phyloP scores from a whole-genome alignment of 2,113 vertebrate genomes.

The Neolamprologus tretocephalus region DNA sequence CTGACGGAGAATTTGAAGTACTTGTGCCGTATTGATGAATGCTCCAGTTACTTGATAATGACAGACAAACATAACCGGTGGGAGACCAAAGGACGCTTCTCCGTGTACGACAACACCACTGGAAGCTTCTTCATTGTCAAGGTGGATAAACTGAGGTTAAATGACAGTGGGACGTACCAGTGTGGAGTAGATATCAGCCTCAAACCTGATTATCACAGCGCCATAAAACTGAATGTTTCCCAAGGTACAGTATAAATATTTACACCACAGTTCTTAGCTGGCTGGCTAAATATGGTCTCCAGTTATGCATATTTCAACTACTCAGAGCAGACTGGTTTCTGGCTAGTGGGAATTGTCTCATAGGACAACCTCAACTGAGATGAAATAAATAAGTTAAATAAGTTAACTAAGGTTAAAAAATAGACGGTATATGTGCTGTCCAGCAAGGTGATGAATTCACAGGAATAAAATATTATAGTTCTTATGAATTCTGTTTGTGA shows the following conservation, averaged over 20 bases:
- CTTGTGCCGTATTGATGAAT: background rate
- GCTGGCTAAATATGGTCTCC: background rate
- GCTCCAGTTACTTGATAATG: background rate
- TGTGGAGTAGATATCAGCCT: conserved; percentile 1
- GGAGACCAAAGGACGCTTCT: background rate
- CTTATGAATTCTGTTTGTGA: background rate
- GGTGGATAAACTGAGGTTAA: background rate
- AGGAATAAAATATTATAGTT: background rate
- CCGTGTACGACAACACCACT: conserved; percentile 34
- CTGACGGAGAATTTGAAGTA: background rate
- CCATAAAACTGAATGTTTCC: conserved; percentile 15
- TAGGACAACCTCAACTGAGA: background rate
- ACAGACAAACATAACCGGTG: background rate
- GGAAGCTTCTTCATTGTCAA: background rate
- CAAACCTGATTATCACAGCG: background rate
- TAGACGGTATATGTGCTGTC: background rate
- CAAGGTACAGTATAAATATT: background rate
- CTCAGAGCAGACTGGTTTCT: background rate
- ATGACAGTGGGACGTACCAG: conserved; percentile 28
- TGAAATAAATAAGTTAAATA: background rate
- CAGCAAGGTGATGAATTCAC: background rate
- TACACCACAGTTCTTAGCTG: background rate
- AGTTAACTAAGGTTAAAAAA: background rate
- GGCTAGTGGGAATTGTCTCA: background rate
- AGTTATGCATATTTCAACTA: background rate